Evolutionary conservation across 2,113 vertebrate genomes (phyloP), one percentile per base, ranked within the genome.

Genomic region (Mugil cephalus): DNA sequence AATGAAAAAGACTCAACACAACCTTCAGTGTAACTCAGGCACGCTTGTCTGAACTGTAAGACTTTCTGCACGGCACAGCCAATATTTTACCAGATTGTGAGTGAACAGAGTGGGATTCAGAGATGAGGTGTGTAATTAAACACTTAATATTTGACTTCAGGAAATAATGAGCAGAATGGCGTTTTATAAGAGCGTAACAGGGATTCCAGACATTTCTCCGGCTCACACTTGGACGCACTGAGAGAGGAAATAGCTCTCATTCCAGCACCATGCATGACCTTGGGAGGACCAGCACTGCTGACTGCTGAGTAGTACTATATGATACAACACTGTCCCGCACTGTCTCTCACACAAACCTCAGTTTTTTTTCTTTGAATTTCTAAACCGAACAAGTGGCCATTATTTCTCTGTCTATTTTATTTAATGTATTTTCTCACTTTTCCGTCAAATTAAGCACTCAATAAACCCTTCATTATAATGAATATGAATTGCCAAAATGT

Each of bases 171-270:
- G 63, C 34, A 10, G 17, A 79, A 39, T 45, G 54, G 43, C 7
- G 17, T 18, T 83, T 74, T 52, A 52, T 30, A 30, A 51, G 34
- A 69, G 35, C 48, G 36, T 18, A 70, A 40, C 55, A 64, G 30
- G 47, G 67, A 83, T 86, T 84, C 80, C 80, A 63, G 60, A 50
- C 75, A 69, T 80, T 88, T 85, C 69, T 74, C 48, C n/a, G 0
- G 47, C 77, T 79, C 79, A 51, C 78, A 77, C 77, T 85, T 17
- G 58, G 79, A 87, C 77, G 54, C 68, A 77, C 80, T 11, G 68
- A 87, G 70, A 77, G 84, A 91, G 87, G 88, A 91, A 90, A 90
- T 91, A 86, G 74, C 84, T 89, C n/a, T 91, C 87, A 91, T 92
- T 90, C 91, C 89, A 90, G 65, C 76, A 56, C 70, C 71, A 43